These are phyloP conservation scores for Pinna nobilis DNA, from an alignment of 1,140 invertebrate species.

Conservation along the genomic window DNA sequence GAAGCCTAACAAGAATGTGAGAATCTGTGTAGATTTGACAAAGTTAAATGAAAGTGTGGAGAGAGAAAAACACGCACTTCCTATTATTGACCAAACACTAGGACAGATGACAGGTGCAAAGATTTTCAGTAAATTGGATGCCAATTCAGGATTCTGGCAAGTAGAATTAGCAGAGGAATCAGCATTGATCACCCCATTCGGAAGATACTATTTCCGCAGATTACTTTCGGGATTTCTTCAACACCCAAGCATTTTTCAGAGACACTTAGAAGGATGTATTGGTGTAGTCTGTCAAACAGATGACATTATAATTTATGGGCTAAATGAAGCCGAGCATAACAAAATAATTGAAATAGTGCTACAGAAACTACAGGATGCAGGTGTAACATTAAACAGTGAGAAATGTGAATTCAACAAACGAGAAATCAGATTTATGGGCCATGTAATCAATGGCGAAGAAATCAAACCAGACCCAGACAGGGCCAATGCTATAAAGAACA, in stretches of 20 bases:
- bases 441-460: conserved; percentile 34
- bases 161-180: conserved; percentile 26
- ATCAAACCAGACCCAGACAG: conserved; percentile 36
- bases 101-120: neutral
- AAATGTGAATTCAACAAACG: conserved; percentile 13
- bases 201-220: conserved; percentile 41
- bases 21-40: conserved; percentile 42
- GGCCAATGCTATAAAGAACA: conserved; percentile 32
- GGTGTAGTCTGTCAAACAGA: conserved; percentile 20
- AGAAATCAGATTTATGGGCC: conserved; percentile 20
- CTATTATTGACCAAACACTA: conserved; percentile 26
- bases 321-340: conserved; percentile 45
- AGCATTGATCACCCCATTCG: conserved; percentile 36
- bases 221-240: conserved; percentile 22
- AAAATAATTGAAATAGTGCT: conserved; percentile 50
- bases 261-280: neutral
- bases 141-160: conserved; percentile 72
- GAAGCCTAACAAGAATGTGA: conserved; percentile 40
- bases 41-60: conserved; percentile 42
- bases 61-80: conserved; percentile 30
- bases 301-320: conserved; percentile 55
- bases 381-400: conserved; percentile 62
- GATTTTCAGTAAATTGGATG: conserved; percentile 71
- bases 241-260: conserved; percentile 14
- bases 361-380: conserved; percentile 39